These are phyloP conservation scores for Drosophila nannoptera DNA, from an alignment of 1,140 invertebrate species.

Conservation along the genomic window DNA sequence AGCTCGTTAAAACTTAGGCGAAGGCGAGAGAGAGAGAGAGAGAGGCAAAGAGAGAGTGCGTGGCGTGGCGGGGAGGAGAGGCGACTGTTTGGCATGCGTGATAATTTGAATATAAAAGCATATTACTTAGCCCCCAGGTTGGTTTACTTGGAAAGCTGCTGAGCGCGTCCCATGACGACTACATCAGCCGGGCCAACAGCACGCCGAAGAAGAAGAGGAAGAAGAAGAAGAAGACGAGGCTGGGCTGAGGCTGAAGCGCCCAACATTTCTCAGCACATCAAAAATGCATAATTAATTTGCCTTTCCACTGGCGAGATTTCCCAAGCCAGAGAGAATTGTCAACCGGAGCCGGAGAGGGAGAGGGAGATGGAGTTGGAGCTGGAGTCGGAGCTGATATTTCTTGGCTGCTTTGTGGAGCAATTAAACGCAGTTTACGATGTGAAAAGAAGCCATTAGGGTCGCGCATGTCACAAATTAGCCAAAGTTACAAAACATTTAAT, in stretches of 20 bases:
- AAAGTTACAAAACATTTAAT: conserved; percentile 75
- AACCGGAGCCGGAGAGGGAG: conserved; percentile 28
- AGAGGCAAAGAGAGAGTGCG: conserved; percentile 4
- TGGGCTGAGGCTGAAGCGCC: too few species aligned
- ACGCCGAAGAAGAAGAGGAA: background rate
- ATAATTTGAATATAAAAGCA: conserved; percentile 75
- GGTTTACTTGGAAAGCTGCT: conserved; percentile 8
- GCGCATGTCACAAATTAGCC: conserved; percentile 75
- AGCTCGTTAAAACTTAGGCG: conserved; percentile 59
- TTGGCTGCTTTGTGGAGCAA: conserved; percentile 51
- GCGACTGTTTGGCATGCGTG: conserved; percentile 69
- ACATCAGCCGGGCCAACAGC: conserved; percentile 36
- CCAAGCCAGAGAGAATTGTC: conserved; percentile 54
- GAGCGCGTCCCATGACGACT: conserved; percentile 36
- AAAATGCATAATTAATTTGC: conserved; percentile 71
- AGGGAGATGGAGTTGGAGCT: background rate
- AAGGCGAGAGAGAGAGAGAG: conserved; percentile 1
- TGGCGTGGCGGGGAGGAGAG: background rate
- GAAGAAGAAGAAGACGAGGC: background rate
- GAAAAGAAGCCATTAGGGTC: conserved; percentile 75
- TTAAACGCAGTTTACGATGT: conserved; percentile 72
- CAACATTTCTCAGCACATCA: conserved; percentile 58
- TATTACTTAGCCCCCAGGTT: conserved; percentile 53
- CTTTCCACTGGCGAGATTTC: conserved; percentile 14
- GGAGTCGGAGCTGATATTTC: too few species aligned